phyloP scores from a whole-genome alignment of 2,113 vertebrate species.

The Madoqua kirkii region DNA sequence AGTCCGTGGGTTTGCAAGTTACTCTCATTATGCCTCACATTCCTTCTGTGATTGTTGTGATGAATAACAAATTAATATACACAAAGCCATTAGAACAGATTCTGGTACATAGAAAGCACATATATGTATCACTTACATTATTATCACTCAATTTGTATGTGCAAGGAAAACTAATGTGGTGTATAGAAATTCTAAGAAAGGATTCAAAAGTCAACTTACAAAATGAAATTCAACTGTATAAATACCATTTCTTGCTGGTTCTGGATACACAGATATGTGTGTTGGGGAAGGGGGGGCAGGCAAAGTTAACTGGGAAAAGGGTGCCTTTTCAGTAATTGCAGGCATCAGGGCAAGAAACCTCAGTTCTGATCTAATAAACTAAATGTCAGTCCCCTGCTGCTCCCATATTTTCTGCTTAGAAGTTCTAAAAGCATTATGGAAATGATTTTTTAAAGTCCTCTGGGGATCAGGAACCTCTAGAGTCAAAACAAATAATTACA shows the following conservation, averaged over 20 bases:
- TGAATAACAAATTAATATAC: background rate
- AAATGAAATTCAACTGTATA: background rate
- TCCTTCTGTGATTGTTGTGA: background rate
- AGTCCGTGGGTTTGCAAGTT: background rate
- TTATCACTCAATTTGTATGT: background rate
- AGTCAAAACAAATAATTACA: background rate
- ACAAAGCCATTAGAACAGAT: background rate
- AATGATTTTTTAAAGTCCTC: background rate
- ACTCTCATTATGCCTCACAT: background rate
- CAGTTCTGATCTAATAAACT: background rate
- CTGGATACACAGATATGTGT: background rate
- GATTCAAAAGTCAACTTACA: background rate
- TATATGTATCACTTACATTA: background rate
- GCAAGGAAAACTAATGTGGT: background rate
- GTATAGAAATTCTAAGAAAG: conserved; percentile 1
- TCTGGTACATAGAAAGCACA: background rate
- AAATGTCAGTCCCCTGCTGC: background rate
- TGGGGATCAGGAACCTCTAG: background rate
- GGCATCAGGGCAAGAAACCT: background rate
- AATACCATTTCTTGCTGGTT: background rate
- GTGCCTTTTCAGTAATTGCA: background rate
- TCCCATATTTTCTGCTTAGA: background rate
- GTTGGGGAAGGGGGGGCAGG: background rate
- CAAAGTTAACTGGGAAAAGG: background rate
- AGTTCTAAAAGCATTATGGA: conserved; percentile 1